Evolutionary conservation across 35 echinoderm and acorn worm species (phyloP), one percentile per base, ranked within the genome.

Genomic region (Ptychodera flava): DNA sequence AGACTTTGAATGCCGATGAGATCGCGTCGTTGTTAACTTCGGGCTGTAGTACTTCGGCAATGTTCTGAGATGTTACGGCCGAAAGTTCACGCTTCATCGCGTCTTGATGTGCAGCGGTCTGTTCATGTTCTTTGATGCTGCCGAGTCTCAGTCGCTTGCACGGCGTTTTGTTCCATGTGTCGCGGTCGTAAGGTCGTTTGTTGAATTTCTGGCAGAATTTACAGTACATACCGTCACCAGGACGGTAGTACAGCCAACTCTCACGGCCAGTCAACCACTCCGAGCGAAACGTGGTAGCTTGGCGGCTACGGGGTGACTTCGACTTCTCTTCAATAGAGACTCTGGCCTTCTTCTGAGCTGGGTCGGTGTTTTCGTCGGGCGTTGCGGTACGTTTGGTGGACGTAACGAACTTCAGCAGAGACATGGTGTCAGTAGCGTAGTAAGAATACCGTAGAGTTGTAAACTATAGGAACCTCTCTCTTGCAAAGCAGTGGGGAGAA

Each of bases 81-180:
- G 37, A 36, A 35, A 31, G 33, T 28, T 83, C 35, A 36, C 2
- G 29, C 32, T 30, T 31, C 37, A 77, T 34, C 36, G 85, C 77
- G 29, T 52, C 33, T 31, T 33, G 33, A 52, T 86, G 77, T 38
- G 52, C 36, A 34, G 31, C 52, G 31, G 83, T 29, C 15, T 29
- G 32, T 85, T 85, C 83, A 31, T 85, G 83, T 31, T 85, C 30
- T 29, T 85, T 37, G 36, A 38, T 35, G 30, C 83, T 85, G 36
- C 52, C 35, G 32, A 38, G 35, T 22, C 38, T 34, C 32, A 37
- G 35, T 37, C 83, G 76, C 38, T 85, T 85, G 84, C 87, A 88
- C 76, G 87, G 79, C 33, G 87, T 31, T 35, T 37, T 88, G 79
- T 88, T 88, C 87, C 87, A 88, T 79, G 86, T 88, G 33, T 79